Evolutionary conservation across 2,113 vertebrate species (phyloP).

Genomic region (Eulemur rufifrons): DNA sequence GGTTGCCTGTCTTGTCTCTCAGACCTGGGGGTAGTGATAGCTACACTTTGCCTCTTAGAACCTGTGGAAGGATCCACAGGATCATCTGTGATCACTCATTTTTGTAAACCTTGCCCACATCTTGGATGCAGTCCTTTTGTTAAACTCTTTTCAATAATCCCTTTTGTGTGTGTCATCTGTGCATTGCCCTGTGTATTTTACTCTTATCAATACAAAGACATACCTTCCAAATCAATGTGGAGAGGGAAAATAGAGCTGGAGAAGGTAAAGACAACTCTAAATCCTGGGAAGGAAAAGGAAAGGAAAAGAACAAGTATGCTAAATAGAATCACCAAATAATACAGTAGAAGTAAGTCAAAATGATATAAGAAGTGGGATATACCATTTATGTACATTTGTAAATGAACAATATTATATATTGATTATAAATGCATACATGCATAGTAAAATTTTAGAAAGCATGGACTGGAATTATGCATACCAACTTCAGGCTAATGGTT

Average conservation of each 20-base stretch:
- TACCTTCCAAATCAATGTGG: background rate
- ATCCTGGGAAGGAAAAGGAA: background rate
- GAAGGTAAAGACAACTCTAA: background rate
- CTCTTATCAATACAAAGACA: background rate
- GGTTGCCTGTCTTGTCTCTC: background rate
- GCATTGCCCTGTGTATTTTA: background rate
- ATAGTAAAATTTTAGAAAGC: background rate
- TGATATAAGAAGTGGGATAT: background rate
- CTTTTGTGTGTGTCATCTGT: background rate
- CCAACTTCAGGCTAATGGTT: background rate
- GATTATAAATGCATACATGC: background rate
- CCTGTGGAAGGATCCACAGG: background rate
- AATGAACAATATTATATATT: slow-evolving; percentile 4
- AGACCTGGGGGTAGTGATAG: background rate
- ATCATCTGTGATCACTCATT: background rate
- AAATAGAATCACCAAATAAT: background rate
- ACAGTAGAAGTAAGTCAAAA: background rate
- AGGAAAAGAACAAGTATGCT: background rate
- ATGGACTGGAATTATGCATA: background rate
- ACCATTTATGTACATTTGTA: background rate
- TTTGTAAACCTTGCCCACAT: background rate
- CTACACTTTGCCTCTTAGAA: background rate
- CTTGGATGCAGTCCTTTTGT: background rate
- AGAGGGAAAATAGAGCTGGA: background rate
- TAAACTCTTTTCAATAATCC: background rate